phyloP scores from a whole-genome alignment of 2,888 invertebrate genomes.

The Acronicta alni region DNA sequence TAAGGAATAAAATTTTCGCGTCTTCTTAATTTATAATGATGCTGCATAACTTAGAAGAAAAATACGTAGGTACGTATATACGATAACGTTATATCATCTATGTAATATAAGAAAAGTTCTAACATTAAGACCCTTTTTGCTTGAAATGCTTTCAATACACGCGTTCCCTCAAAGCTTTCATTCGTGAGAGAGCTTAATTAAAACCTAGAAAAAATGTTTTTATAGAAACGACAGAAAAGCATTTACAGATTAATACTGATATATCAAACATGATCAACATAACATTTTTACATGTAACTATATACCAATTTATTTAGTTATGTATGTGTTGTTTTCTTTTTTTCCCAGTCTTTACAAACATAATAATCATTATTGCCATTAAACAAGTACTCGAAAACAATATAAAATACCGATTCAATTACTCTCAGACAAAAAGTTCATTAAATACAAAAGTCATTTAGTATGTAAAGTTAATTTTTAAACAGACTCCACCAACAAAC shows the following conservation, averaged over 20 bases:
- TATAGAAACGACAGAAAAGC: slow-evolving; percentile 2
- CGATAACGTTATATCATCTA: not conserved
- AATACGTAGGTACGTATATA: not conserved
- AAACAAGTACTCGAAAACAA: not conserved
- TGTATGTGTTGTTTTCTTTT: not conserved
- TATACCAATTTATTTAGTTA: not conserved
- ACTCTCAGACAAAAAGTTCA: not conserved
- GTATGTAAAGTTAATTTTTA: slow-evolving; percentile 2
- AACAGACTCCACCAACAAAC: slow-evolving; percentile 53
- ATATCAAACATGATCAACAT: slow-evolving; percentile 3
- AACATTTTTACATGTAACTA: slow-evolving; percentile 22
- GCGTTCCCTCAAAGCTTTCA: slow-evolving; percentile 2
- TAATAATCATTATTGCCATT: too few species aligned
- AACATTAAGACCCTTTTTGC: not conserved
- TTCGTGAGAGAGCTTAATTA: slow-evolving; percentile 20
- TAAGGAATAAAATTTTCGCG: too few species aligned
- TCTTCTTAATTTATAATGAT: too few species aligned
- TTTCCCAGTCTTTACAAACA: too few species aligned
- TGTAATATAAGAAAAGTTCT: not conserved
- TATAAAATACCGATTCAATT: not conserved
- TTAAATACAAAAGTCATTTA: not conserved
- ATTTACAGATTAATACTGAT: slow-evolving; percentile 1
- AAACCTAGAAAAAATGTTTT: slow-evolving; percentile 13
- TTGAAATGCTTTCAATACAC: slow-evolving; percentile 16
- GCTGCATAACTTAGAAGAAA: too few species aligned